These are phyloP conservation scores for Gymnoscopelus microlampas DNA, from an alignment of 2,797 vertebrate species.

Conservation along the genomic window DNA sequence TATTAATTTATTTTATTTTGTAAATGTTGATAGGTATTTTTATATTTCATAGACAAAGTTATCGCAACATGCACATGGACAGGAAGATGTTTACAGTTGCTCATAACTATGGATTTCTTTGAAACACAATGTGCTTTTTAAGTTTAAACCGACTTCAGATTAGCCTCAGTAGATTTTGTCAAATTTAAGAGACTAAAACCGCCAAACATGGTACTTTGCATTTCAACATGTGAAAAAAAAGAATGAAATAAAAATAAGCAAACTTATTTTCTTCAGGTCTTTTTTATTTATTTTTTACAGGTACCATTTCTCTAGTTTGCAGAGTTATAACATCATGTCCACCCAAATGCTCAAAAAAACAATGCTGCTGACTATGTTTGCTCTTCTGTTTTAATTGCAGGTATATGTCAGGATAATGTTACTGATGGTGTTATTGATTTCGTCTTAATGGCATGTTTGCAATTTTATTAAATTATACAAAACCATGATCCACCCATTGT, in stretches of 20 bases:
- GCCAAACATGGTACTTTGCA: constrained; percentile 4
- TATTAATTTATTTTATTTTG: constrained; percentile 80
- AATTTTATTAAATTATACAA: constrained; percentile 11
- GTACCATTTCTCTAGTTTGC: neutral
- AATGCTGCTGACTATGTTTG: neutral
- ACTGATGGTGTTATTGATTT: constrained; percentile 29
- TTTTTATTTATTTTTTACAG: neutral
- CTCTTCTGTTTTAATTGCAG: neutral
- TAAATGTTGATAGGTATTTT: constrained; percentile 75
- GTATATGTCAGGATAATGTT: neutral
- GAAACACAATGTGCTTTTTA: constrained; percentile 63
- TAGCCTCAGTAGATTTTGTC: constrained; percentile 25
- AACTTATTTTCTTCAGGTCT: neutral
- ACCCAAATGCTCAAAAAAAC: no score
- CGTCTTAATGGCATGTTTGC: constrained; percentile 34
- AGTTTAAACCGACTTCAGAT: constrained; percentile 55
- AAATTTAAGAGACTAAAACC: neutral
- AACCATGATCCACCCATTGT: constrained; percentile 11
- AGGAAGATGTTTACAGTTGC: constrained; percentile 79
- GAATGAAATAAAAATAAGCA: no score
- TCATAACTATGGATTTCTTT: constrained; percentile 65
- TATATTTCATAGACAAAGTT: constrained; percentile 67
- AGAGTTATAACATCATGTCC: neutral
- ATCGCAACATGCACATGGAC: constrained; percentile 73
- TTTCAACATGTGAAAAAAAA: neutral